Percentiles rank a stretch among this genome's conserved stretches.
Conservation (phyloP, 2,888 invertebrate species). For the Cheilosia impressa region DNA sequence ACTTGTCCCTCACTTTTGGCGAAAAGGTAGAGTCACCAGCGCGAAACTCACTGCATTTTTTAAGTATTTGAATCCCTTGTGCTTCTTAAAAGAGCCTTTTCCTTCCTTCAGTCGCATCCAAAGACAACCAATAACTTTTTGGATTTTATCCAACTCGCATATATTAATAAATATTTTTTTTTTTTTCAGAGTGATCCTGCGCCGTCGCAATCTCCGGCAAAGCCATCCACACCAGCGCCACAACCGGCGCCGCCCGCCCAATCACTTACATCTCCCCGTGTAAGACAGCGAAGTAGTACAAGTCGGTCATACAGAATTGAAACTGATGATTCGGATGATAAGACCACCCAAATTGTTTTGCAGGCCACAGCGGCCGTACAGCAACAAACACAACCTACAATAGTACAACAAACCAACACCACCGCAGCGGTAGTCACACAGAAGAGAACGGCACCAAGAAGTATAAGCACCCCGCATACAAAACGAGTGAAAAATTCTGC, state of each 20-base stretch:
- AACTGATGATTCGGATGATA: slow-evolving; percentile 87
- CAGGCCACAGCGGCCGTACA: slow-evolving; percentile 82
- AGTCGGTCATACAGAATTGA: slow-evolving; percentile 85
- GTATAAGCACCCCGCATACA: slow-evolving; percentile 79
- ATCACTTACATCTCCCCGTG: slow-evolving; percentile 81
- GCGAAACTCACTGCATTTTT: too few species aligned
- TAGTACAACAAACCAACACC: slow-evolving; percentile 76
- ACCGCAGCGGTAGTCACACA: slow-evolving; percentile 81
- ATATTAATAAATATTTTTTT: slow-evolving; percentile 6
- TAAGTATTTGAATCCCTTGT: too few species aligned
- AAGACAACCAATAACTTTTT: not conserved
- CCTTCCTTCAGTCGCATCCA: too few species aligned
- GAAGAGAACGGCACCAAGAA: slow-evolving; percentile 82
- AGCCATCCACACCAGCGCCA: slow-evolving; percentile 87
- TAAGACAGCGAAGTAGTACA: slow-evolving; percentile 81
- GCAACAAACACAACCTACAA: slow-evolving; percentile 78
- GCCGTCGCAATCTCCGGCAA: slow-evolving; percentile 87
- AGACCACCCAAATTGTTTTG: slow-evolving; percentile 84
- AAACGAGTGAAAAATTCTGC: slow-evolving; percentile 81
- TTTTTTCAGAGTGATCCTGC: slow-evolving; percentile 86
- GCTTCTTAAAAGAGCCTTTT: too few species aligned
- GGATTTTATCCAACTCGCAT: not conserved
- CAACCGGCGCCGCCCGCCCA: slow-evolving; percentile 77
- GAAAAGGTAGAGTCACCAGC: too few species aligned
- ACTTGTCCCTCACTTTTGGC: too few species aligned